Conservation (phyloP, 2,888 invertebrate species). For the Catocala sponsa region DNA sequence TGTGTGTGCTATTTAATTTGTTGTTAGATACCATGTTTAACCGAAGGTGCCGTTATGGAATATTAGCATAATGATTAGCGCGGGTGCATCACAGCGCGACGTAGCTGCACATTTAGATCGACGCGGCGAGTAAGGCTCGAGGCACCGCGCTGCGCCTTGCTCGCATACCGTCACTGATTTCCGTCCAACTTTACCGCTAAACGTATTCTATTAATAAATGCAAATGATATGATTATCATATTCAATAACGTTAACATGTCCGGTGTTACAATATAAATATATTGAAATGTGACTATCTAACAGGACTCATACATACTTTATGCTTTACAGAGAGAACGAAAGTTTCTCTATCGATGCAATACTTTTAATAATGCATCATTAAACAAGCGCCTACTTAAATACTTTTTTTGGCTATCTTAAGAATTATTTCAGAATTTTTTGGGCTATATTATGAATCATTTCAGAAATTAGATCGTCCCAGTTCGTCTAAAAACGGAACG, state of each 20-base stretch:
- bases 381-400: no score
- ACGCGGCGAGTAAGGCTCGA: background rate
- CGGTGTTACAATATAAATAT: background rate
- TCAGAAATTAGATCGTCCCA: no score
- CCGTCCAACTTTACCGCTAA: conserved; percentile 43
- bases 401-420: no score
- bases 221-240: conserved; percentile 45
- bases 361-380: no score
- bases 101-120: conserved; percentile 19
- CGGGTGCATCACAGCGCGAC: conserved; percentile 14
- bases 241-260: conserved; percentile 27
- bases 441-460: no score
- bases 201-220: conserved; percentile 43
- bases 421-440: no score
- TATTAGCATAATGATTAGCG: conserved; percentile 23
- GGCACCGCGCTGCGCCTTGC: background rate
- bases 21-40: background rate
- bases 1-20: no score
- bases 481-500: no score
- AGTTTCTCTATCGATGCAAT: no score
- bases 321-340: no score
- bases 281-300: no score
- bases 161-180: conserved; percentile 34
- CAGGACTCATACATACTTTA: no score
- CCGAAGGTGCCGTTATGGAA: conserved; percentile 5